phyloP scores from a whole-genome alignment of 2,797 vertebrate genomes.

The Lepidocolaptes lacrymiger region DNA sequence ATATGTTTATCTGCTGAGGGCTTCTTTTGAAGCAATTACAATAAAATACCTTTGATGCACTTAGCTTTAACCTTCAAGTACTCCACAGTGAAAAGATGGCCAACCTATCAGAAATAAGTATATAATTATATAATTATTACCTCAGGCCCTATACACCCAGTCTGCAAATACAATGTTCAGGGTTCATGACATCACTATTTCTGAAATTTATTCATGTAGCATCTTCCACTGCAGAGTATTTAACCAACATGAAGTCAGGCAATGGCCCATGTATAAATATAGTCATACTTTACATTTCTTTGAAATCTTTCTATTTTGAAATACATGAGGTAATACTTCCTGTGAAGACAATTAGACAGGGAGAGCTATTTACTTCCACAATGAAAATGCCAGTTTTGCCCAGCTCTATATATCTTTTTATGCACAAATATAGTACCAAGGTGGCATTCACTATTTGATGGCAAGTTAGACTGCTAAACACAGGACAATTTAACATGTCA shows the following conservation, averaged over 20 bases:
- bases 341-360: neutral
- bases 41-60: constrained; percentile 39
- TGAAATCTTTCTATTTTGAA: neutral
- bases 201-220: neutral
- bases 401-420: neutral
- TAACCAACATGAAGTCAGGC: neutral
- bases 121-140: constrained; percentile 13
- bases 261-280: neutral
- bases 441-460: neutral
- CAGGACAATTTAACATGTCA: neutral
- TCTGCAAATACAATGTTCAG: neutral
- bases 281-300: neutral
- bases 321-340: neutral
- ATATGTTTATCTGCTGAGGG: neutral
- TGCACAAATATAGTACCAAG: neutral
- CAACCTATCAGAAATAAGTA: constrained; percentile 61
- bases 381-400: neutral
- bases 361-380: neutral
- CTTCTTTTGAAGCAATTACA: constrained; percentile 3
- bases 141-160: neutral
- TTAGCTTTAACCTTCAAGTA: constrained; percentile 49
- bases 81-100: constrained; percentile 43
- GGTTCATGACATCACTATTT: neutral
- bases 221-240: neutral
- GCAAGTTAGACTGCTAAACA: neutral